A percentile compares a stretch with the other conserved stretches of the same genome.
phyloP scores from a whole-genome alignment of 2,113 vertebrate genomes.

The Himantopus leucocephalus region DNA sequence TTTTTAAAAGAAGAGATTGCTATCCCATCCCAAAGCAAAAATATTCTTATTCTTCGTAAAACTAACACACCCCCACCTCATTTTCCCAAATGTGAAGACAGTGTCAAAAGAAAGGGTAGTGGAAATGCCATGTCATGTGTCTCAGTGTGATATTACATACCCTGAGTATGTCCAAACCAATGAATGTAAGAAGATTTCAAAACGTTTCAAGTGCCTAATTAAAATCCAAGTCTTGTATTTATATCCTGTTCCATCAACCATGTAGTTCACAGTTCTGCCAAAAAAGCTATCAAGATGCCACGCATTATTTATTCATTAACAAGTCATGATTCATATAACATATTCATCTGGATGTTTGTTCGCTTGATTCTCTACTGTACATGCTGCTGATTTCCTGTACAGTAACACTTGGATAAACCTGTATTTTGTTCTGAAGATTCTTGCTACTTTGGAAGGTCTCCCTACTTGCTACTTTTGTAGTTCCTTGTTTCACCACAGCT shows the following conservation, averaged over 20 bases:
- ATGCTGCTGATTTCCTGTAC: background rate
- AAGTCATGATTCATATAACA: background rate
- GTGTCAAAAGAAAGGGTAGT: background rate
- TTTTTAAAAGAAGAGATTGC: background rate
- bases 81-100: background rate
- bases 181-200: background rate
- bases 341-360: background rate
- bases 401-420: background rate
- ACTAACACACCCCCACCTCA: background rate
- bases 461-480: background rate
- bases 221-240: background rate
- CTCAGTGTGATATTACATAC: background rate
- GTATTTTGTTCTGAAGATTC: background rate
- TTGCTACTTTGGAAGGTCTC: background rate
- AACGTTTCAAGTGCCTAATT: background rate
- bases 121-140: background rate
- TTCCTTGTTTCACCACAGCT: background rate
- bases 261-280: background rate
- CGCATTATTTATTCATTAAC: background rate
- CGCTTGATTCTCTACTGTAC: background rate
- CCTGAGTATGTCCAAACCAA: background rate
- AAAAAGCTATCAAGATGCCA: background rate
- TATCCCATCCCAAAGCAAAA: background rate
- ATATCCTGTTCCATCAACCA: background rate
- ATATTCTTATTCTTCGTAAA: background rate